Conservation (phyloP, 2,113 vertebrate genomes). For the Psilopsiagon aurifrons region DNA sequence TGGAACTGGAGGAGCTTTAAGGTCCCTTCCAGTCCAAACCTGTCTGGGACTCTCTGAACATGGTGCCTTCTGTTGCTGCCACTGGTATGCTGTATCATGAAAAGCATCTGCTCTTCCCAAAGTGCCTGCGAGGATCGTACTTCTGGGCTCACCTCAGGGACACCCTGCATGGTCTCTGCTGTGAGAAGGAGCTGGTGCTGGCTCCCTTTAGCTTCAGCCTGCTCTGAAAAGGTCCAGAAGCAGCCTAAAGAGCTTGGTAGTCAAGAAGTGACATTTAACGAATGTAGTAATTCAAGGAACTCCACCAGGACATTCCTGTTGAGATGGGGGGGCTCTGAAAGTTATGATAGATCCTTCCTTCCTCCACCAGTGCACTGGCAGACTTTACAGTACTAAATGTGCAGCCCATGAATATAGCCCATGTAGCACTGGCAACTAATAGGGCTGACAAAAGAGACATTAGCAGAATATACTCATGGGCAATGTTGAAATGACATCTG, state of each 20-base stretch:
- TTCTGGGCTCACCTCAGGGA: neutral
- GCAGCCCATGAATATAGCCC: neutral
- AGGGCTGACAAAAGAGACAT: neutral
- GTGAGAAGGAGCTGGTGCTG: neutral
- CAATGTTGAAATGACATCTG: neutral
- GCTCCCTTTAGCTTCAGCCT: neutral
- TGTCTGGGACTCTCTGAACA: neutral
- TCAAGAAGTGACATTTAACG: too few relatives aligned
- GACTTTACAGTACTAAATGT: accelerated
- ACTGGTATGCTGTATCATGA: accelerated
- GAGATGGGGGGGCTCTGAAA: neutral
- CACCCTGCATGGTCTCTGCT: neutral
- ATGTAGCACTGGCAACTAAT: neutral
- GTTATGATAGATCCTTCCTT: neutral
- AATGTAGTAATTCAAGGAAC: neutral
- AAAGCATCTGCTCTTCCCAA: neutral
- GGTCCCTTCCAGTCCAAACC: neutral
- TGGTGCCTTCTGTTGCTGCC: neutral
- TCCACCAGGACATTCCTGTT: accelerated
- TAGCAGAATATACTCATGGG: neutral
- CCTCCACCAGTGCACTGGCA: accelerated
- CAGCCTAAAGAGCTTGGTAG: too few relatives aligned
- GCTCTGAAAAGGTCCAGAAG: neutral
- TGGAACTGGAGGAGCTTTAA: neutral
- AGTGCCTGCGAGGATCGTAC: neutral